Conservation (phyloP, 2,888 invertebrate genomes). For the Capitulum mitella region DNA sequence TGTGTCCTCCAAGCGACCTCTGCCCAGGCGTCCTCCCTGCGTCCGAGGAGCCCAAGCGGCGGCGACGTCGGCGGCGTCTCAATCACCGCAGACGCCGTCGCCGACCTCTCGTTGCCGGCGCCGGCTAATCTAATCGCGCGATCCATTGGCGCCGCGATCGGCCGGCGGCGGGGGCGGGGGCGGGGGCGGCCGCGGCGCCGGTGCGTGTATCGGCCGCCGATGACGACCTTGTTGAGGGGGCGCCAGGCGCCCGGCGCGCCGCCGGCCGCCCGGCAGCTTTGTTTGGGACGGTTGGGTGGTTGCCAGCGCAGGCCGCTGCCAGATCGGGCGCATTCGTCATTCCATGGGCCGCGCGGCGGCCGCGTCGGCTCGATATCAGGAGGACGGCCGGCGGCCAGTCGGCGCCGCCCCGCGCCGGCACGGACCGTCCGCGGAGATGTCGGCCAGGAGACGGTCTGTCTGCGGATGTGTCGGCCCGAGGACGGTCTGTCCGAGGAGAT, state of each 20-base stretch:
- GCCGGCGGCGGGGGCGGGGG: background rate
- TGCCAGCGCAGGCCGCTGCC: conserved; percentile 12
- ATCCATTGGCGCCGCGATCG: conserved; percentile 3
- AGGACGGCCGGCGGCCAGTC: background rate
- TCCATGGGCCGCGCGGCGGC: background rate
- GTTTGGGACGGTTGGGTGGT: background rate
- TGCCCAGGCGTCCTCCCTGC: too few relatives aligned
- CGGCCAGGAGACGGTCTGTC: too few relatives aligned
- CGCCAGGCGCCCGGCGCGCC: background rate
- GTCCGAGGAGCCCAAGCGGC: too few relatives aligned
- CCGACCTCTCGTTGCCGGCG: background rate
- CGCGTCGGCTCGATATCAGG: background rate
- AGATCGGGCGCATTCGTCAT: conserved; percentile 1
- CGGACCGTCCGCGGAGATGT: too few relatives aligned
- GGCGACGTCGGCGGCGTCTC: conserved; percentile 33
- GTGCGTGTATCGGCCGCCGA: background rate
- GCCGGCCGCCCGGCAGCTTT: background rate
- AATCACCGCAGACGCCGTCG: background rate
- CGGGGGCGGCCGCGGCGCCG: background rate
- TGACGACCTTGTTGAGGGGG: background rate
- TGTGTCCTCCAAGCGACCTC: too few relatives aligned
- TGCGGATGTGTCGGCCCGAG: too few relatives aligned
- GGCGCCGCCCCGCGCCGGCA: background rate
- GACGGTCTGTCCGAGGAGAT: too few relatives aligned
- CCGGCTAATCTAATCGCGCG: background rate